Base-by-base conservation (phyloP, 2,888 invertebrate genomes). In the Candidula unifasciata region DNA sequence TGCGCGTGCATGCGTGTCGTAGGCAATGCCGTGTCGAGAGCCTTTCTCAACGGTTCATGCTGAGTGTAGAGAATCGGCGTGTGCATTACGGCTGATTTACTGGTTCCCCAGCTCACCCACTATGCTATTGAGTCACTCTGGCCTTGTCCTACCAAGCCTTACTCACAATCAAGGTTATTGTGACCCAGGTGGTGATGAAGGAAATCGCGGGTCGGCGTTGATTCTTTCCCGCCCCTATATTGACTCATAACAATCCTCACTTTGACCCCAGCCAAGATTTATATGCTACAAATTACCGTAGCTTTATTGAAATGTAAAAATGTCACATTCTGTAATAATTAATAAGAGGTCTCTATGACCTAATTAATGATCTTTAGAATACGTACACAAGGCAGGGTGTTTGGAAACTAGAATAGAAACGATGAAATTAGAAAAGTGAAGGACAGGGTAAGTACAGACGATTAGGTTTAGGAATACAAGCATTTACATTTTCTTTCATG, bases 1-100 rank as follows among this genome's bases (percentile, higher is more conserved):
- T 18, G 27, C 64, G 78, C 78, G 66, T 78, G 78, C 78, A 60
- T 77, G 77, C 77, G 37, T 74, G 74, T 74, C 74, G 74, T 74
- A 74, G 54, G 54, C 27, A 21, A 3, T 16, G 30, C 52, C 74
- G 74, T 54, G 74, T 74, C 27, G 21, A 5, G 54, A 30, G 30
- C 30, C 21, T 30, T 54, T 54, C 74, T 54, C 52, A 21, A 18
- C 30, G 21, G 74, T 54, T 74, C 54, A 54, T 54, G 74, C 30
- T 54, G 74, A 33, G 54, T 54, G 52, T 54, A 54, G 27, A 54
- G 74, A 74, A 30, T 10, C 24, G 30, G 27, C 44, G 27, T 52
- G 10, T 73, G 73, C 73, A 44, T 16, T n/a, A 73, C 27, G 73
- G 73, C 52, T 74, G 74, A 74, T 74, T 74, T 54, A 74, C 74